Evolutionary conservation across 2,888 invertebrate species (phyloP), one percentile per base, ranked within the genome.

Genomic region (Temnothorax ravouxi): DNA sequence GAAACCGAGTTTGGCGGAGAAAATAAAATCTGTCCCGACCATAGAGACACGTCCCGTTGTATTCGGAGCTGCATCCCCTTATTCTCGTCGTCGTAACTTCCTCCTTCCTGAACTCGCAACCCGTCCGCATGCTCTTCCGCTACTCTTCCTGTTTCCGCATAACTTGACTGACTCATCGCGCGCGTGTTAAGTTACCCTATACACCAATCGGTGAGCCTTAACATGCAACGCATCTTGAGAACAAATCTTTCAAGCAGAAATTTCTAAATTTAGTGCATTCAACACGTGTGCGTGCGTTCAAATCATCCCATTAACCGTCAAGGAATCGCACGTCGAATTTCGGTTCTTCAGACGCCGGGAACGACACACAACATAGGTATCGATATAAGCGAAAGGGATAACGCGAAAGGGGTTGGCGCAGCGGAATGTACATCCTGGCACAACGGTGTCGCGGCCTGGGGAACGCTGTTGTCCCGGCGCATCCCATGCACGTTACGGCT

Each of bases 61-160:
- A 84, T 84, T 88, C 83, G 71, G 21, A 34, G 64, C 64, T 25
- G 75, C 84, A 50, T 69, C 77, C 79, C 84, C 74, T 80, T n/a
- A n/a, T n/a, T 84, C 34, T 81, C 72, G 59, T 61, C 75, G 86
- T 84, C 85, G 69, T 84, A 82, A 84, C 88, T 87, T 84, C 84
- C 86, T 89, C 83, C 86, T 90, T 85, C 87, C 87, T 64, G 84
- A 88, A 88, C 88, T 88, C 85, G 88, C 87, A 86, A 88, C 86
- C 88, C 38, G 69, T 80, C 84, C 75, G 59, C 80, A 52, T 15
- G 38, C 38, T 59, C 71, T 66, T 82, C 38, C 52, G 62, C 61
- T 82, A 29, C 62, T 64, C 82, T 80, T 72, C 69, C 72, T 13
- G 34, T 76, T 79, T 71, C 50, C 76, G 82, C 67, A 81, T 80